Base-by-base conservation (phyloP, 2,888 invertebrate genomes). In the Epicampocera succincta region DNA sequence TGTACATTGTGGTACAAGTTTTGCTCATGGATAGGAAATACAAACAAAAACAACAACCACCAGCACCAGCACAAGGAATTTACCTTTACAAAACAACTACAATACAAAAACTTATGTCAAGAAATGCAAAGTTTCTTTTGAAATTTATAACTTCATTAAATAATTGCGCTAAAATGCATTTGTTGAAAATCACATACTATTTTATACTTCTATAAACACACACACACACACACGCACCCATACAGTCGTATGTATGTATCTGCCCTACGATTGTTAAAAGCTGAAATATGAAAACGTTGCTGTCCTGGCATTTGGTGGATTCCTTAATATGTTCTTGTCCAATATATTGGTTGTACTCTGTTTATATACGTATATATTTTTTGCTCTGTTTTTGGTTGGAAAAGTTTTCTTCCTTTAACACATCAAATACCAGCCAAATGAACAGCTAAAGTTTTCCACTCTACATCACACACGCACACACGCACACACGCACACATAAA, bases 101-200 rank as follows among this genome's bases (percentile, higher is more conserved):
- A 58, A 48, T 56, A 29, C 19, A 58, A 19, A 15, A 9, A 2
- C 25, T n/a, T 11, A 25, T 38, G 21, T 40, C 29, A 63, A 25
- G 33, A 46, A 12, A 29, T 63, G 12, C 71, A 78, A 81, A 82
- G 82, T 82, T 82, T 82, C 82, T 78, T 74, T 71, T 66, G 74
- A 82, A 78, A 82, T 78, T 82, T 82, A 82, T 82, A 82, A 82
- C 82, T 82, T 78, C 78, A 82, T 82, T 82, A 82, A 82, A 82
- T 82, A 82, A 82, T 82, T 82, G 82, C 82, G 82, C 82, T 78
- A 78, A 82, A 82, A 82, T 82, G 78, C 78, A 82, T 78, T 82
- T 82, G 78, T 74, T 61, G 66, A 66, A 82, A 78, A 82, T 82
- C 82, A 78, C 69, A 69, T 74, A 66, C 60, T 50, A 1, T n/a